Evolutionary conservation across 2,797 vertebrate species (phyloP).

Genomic region (Esox lucius): DNA sequence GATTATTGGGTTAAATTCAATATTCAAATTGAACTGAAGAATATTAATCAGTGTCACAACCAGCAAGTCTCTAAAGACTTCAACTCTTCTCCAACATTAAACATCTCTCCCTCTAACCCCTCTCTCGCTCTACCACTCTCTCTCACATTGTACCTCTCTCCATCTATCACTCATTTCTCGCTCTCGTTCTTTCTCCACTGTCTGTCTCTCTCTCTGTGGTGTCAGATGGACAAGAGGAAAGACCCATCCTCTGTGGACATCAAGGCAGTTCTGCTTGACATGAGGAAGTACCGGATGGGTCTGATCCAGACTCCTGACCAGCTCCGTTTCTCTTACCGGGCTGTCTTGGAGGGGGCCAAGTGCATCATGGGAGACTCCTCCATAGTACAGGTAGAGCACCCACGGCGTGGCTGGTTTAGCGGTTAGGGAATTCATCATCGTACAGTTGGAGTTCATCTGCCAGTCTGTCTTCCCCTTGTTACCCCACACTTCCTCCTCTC

Average conservation of each 20-base stretch:
- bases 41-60: not conserved
- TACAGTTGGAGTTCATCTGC: not conserved
- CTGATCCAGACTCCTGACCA: conserved; percentile 97
- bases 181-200: no score
- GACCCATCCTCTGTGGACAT: conserved; percentile 90
- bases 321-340: conserved; percentile 94
- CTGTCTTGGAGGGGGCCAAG: conserved; percentile 91
- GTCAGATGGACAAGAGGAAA: conserved; percentile 82
- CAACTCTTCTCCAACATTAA: no score
- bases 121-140: no score
- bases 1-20: not conserved
- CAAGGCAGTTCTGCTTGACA: conserved; percentile 89
- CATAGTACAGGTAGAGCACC: conserved; percentile 72
- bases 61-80: no score
- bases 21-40: no score
- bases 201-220: not conserved
- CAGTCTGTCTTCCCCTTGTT: not conserved
- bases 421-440: no score
- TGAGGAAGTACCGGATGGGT: conserved; percentile 95
- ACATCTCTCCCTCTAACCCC: no score
- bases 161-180: no score
- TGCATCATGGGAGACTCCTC: conserved; percentile 91
- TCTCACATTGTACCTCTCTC: no score
- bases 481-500: not conserved
- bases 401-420: not conserved